Base-by-base conservation (phyloP, 2,797 vertebrate genomes). In the Pyrrhura leucotis region DNA sequence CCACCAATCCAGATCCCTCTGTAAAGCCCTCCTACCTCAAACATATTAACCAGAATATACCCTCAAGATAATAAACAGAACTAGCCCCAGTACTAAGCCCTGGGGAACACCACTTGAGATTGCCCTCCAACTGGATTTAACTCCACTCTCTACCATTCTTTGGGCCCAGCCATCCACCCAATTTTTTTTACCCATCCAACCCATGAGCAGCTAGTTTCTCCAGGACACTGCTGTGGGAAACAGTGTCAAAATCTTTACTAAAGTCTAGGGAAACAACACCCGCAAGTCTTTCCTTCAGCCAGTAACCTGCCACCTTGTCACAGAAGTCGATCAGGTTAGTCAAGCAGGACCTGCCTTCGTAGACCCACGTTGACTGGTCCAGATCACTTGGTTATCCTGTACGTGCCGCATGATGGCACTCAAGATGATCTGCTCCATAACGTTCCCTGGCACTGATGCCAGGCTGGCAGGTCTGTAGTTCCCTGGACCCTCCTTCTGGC, bases 61-160 rank as follows among this genome's bases (percentile, higher is more conserved):
- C 13, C 21, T 33, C 54, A 23, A 33, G 54, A 35, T 23, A 19
- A 8, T 35, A 17, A 72, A 72, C 22, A 48, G 17, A 29, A 71
- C 58, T 6, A 31, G 31, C 35, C 12, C 35, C 7, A 62, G 0
- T 1, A 26, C 40, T 2, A 21, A 48, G 25, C 42, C 31, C 35
- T 33, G 40, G 17, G 25, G 20, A 29, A 26, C 56, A 29, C 25
- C 31, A 18, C 31, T 22, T 9, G 19, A 29, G 19, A 62, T 33
- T 1, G 0, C 31, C 4, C 3, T 2, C 26, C 31, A 48, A 6
- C 6, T 37, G n/a, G 56, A 50, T 42, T 45, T 23, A 53, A 28
- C n/a, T 66, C 44, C 25, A 28, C 63, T 56, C 16, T 29, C 5
- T 10, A 16, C 20, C 5, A 23, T 23, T 10, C 19, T 39, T 22